A percentile compares a stretch with the other conserved stretches of the same genome.
These are phyloP conservation scores for Oreochromis mossambicus DNA, from an alignment of 2,797 vertebrate species.

Conservation along the genomic window DNA sequence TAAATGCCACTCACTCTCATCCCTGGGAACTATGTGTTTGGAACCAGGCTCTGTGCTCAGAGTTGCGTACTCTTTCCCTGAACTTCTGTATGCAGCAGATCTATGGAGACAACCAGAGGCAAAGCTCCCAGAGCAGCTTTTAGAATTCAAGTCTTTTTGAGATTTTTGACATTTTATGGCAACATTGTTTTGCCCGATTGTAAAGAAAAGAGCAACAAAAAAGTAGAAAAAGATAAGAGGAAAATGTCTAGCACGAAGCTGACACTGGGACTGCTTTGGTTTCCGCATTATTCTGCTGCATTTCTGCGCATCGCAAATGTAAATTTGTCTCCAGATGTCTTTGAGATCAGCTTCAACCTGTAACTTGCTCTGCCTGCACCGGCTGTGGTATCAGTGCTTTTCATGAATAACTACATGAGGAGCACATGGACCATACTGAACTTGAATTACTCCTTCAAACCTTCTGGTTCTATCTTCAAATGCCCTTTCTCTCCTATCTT, in stretches of 20 bases:
- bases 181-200: background rate
- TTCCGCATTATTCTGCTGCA: conserved; percentile 1
- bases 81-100: conserved; percentile 9
- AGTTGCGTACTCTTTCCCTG: conserved; percentile 4
- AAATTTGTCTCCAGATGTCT: conserved; percentile 39
- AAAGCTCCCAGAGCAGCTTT: background rate
- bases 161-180: background rate
- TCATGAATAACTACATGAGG: conserved; percentile 54
- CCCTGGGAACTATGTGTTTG: conserved; percentile 46
- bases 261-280: background rate
- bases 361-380: conserved; percentile 13
- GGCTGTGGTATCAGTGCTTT: conserved; percentile 32
- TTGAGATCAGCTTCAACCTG: conserved; percentile 42
- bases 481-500: conserved; percentile 37
- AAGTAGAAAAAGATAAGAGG: background rate
- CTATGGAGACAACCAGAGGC: background rate
- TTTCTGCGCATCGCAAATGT: background rate
- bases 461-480: conserved; percentile 24
- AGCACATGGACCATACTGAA: conserved; percentile 53
- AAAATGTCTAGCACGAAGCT: background rate
- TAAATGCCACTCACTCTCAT: conserved; percentile 56
- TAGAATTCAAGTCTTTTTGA: background rate
- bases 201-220: background rate
- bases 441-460: conserved; percentile 30
- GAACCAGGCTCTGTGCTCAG: conserved; percentile 25